These are phyloP conservation scores for Leucoma salicis DNA, from an alignment of 2,888 invertebrate species.

Conservation along the genomic window DNA sequence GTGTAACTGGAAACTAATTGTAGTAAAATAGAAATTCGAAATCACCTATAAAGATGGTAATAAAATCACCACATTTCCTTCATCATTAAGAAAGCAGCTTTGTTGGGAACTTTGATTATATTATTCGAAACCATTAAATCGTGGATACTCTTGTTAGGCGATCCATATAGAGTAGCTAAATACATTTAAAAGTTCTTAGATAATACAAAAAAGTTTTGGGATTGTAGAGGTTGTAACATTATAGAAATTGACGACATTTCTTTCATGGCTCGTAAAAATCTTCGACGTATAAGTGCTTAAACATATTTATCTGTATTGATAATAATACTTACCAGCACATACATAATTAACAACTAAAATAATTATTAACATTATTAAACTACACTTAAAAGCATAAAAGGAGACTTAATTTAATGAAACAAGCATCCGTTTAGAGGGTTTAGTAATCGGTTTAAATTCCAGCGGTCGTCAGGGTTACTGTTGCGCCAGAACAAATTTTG, in stretches of 20 bases:
- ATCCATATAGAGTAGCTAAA: constrained; percentile 49
- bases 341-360: constrained; percentile 34
- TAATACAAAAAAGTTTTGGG: constrained; percentile 37
- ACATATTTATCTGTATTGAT: constrained; percentile 23
- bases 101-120: too few species aligned
- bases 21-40: too few species aligned
- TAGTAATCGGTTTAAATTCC: constrained; percentile 54
- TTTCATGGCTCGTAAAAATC: constrained; percentile 43
- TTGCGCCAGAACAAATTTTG: constrained; percentile 60
- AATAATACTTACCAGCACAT: constrained; percentile 23
- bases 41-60: too few species aligned
- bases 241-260: constrained; percentile 51
- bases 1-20: too few species aligned
- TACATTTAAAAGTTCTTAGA: constrained; percentile 50
- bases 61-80: too few species aligned
- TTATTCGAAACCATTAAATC: constrained; percentile 68
- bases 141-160: constrained; percentile 66
- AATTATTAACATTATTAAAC: constrained; percentile 35
- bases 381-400: constrained; percentile 16
- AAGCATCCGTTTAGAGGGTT: constrained; percentile 41
- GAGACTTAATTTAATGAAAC: constrained; percentile 29
- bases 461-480: constrained; percentile 36
- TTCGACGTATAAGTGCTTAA: constrained; percentile 23
- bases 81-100: too few species aligned
- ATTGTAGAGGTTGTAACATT: constrained; percentile 28